phyloP scores from a whole-genome alignment of 2,113 vertebrate genomes.

The Pterocles gutturalis region DNA sequence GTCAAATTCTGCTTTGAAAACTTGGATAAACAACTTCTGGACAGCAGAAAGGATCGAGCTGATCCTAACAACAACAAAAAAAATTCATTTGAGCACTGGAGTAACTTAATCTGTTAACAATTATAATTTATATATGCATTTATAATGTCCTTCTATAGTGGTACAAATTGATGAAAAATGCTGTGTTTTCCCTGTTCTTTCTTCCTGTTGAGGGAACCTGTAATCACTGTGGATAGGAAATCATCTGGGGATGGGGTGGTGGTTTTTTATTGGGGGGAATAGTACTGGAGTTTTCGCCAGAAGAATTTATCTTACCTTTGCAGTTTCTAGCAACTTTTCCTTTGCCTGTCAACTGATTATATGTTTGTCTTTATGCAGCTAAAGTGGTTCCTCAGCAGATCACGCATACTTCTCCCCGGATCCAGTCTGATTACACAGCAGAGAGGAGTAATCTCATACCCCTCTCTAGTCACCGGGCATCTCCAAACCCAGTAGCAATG shows the following conservation, averaged over 20 bases:
- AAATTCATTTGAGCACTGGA: background rate
- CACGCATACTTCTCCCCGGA: constrained; percentile 93
- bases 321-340: background rate
- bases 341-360: background rate
- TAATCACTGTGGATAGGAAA: background rate
- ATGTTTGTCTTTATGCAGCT: constrained; percentile 77
- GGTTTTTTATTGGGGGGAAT: background rate
- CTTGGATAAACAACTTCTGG: background rate
- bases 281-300: background rate
- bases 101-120: background rate
- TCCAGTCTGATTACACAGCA: constrained; percentile 92
- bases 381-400: constrained; percentile 99
- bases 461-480: constrained; percentile 91
- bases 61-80: background rate
- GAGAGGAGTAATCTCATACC: constrained; percentile 93
- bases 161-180: background rate
- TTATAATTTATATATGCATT: background rate
- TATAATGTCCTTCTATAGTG: background rate
- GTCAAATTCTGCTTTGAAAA: background rate
- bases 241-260: background rate
- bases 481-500: constrained; percentile 96
- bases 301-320: background rate
- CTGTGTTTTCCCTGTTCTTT: background rate
- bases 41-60: background rate
- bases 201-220: background rate